These are phyloP conservation scores for Lasioglossum morio DNA, from an alignment of 2,888 invertebrate species.

Conservation along the genomic window DNA sequence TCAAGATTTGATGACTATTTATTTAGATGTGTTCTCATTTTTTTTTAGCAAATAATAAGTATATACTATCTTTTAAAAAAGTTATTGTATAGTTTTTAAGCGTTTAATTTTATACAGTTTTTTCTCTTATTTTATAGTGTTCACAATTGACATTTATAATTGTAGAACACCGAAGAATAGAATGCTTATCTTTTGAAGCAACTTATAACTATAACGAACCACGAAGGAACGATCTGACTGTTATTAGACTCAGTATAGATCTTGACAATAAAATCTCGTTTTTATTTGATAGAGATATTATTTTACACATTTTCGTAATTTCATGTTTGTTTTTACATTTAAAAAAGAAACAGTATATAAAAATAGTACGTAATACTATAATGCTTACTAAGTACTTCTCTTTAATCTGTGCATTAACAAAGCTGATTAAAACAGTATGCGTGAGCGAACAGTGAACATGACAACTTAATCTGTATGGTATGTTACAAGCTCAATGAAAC, in stretches of 20 bases:
- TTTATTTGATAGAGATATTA: slow-evolving; percentile 14
- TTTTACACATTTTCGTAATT: slow-evolving; percentile 10
- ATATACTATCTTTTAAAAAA: slow-evolving; percentile 30
- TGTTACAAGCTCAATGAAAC: slow-evolving; percentile 32
- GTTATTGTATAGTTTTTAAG: slow-evolving; percentile 22
- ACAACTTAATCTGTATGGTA: slow-evolving; percentile 9
- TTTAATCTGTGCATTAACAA: slow-evolving; percentile 27
- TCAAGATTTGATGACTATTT: slow-evolving; percentile 4
- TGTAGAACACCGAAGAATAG: neutral
- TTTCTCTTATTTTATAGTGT: neutral
- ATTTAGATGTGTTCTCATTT: slow-evolving; percentile 15
- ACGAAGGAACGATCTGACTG: slow-evolving; percentile 25
- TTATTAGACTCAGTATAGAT: neutral
- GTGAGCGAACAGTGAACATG: slow-evolving; percentile 10
- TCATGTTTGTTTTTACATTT: slow-evolving; percentile 4
- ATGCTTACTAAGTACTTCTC: slow-evolving; percentile 21
- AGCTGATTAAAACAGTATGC: slow-evolving; percentile 1
- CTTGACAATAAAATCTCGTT: slow-evolving; percentile 29
- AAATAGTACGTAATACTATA: slow-evolving; percentile 14
- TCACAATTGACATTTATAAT: slow-evolving; percentile 10
- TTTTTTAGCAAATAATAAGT: slow-evolving; percentile 27
- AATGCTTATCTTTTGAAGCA: neutral
- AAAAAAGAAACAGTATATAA: slow-evolving; percentile 18
- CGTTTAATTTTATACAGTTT: slow-evolving; percentile 21
- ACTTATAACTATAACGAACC: neutral